Evolutionary conservation across 1,140 invertebrate species (phyloP), one percentile per base, ranked within the genome.

Genomic region (Megathymus violae): DNA sequence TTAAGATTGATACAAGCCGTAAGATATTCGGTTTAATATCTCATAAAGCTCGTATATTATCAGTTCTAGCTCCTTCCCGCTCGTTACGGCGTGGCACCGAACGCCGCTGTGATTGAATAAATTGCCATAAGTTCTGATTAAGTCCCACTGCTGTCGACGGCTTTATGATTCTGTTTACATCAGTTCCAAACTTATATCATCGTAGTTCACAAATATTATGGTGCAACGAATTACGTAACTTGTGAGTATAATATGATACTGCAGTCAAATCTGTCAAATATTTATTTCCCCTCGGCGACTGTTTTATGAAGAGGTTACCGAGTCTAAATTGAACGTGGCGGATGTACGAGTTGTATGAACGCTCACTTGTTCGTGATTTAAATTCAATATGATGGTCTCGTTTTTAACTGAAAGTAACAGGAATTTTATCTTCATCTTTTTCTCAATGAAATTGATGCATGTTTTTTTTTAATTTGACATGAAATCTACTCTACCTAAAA

Each of bases 41-140:
- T 36, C 34, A 36, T 36, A 36, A 11, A 36, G 34, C 34, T 36
- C 34, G 34, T 36, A n/a, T 11, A 36, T 36, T 36, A 11, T 36
- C 34, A 36, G 34, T 36, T 3, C n/a, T 36, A 2, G 11, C 34
- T 7, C 34, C 19, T 5, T 22, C 2, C 19, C 19, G 19, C 2
- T 5, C 19, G 19, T 2, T 36, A 36, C 34, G 1, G 1, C 34
- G 34, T n/a, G 34, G 5, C 9, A 25, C 6, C 22, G 9, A 36
- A 4, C 4, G 34, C 10, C 10, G 11, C n/a, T 36, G 10, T n/a
- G 34, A 36, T 36, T 36, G 34, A 36, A 36, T 36, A 36, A 36
- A 36, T 36, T 36, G 34, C 34, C 34, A 36, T 36, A 36, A 36
- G 34, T 36, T 36, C 34, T 36, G 34, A 11, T 36, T 36, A 36